phyloP scores from a whole-genome alignment of 2,797 vertebrate species.

The Ceryle rudis region DNA sequence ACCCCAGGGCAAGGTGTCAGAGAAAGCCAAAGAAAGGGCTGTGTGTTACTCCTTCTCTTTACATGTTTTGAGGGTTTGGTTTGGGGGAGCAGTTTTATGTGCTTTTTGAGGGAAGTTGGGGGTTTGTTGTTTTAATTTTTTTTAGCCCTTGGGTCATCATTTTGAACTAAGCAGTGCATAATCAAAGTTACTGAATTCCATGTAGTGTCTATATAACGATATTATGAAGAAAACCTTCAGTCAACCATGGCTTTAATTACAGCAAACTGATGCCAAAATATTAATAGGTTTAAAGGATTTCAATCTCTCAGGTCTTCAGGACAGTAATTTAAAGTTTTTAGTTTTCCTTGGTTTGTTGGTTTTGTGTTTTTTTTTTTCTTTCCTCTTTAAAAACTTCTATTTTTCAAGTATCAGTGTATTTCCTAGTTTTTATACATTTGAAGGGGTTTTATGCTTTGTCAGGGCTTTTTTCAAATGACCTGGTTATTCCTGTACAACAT shows the following conservation, averaged over 20 bases:
- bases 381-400: neutral
- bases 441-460: neutral
- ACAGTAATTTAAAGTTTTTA: neutral
- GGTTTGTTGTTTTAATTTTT: neutral
- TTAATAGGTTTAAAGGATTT: constrained; percentile 39
- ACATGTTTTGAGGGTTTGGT: rapidly evolving
- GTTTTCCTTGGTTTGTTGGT: neutral
- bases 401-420: neutral
- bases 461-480: neutral
- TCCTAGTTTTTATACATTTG: neutral
- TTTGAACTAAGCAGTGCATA: neutral
- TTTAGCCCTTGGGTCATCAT: neutral
- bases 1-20: neutral
- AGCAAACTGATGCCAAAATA: constrained; percentile 15
- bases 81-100: neutral
- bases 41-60: neutral
- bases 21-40: neutral
- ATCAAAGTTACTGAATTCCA: neutral
- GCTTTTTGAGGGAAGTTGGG: rapidly evolving
- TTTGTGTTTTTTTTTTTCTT: neutral
- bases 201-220: neutral
- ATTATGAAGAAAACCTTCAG: constrained; percentile 16
- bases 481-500: neutral
- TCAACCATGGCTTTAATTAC: neutral
- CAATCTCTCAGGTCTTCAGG: neutral